These are phyloP conservation scores for Odocoileus hemionus DNA, from an alignment of 2,113 vertebrate genomes.

Conservation along the genomic window DNA sequence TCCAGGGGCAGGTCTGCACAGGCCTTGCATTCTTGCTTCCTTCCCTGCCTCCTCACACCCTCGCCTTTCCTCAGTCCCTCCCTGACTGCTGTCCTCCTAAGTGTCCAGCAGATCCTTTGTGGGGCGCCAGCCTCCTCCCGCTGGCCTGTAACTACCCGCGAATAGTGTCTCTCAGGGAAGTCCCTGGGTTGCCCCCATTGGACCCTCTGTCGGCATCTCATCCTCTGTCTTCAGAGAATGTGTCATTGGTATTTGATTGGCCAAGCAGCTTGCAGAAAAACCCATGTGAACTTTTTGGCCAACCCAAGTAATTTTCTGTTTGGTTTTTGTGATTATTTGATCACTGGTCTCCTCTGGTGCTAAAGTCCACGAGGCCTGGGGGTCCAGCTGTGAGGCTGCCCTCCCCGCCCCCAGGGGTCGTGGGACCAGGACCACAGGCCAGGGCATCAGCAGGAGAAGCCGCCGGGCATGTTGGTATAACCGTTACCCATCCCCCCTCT, in stretches of 20 bases:
- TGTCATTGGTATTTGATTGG: not conserved
- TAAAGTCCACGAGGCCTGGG: not conserved
- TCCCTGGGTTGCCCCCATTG: not conserved
- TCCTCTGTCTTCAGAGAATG: not conserved
- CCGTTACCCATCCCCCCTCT: fast-evolving
- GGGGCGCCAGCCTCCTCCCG: not conserved
- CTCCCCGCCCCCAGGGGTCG: not conserved
- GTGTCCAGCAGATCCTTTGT: not conserved
- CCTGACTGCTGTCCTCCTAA: not conserved
- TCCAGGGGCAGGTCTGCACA: too few species aligned
- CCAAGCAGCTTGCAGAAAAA: not conserved
- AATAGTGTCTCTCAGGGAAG: not conserved
- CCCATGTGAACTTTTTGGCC: not conserved
- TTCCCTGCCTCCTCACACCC: not conserved
- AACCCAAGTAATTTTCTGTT: not conserved
- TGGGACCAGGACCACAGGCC: not conserved
- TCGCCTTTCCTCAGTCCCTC: not conserved
- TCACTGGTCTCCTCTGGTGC: not conserved
- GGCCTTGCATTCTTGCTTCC: not conserved
- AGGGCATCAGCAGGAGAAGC: not conserved
- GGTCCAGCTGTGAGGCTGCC: not conserved
- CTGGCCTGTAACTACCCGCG: not conserved
- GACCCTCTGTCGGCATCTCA: not conserved
- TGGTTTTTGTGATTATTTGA: not conserved
- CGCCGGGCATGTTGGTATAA: not conserved